Base-by-base conservation (phyloP, 1,140 invertebrate genomes). In the Drosophila bocqueti region DNA sequence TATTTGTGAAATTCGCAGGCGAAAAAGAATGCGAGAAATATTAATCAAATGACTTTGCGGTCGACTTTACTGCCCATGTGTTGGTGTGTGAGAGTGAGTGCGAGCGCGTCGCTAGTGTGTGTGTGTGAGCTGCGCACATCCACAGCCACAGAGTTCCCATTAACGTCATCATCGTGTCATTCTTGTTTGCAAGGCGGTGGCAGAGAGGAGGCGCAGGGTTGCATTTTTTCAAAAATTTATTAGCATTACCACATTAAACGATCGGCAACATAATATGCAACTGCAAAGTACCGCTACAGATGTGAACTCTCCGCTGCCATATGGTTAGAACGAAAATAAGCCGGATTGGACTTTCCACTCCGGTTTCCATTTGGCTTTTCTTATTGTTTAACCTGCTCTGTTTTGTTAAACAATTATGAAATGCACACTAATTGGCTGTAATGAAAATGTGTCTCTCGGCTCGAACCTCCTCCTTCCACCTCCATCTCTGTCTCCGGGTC, bases 111-210 rank as follows among this genome's bases (percentile, higher is more conserved):
- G 80, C 59, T 42, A 50, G 49, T 69, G 26, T 87, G 65, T 69
- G 65, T 85, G 61, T 65, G 79, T 76, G 81, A 74, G 83, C 68
- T 72, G 79, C 67, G 76, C 67, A 86, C 75, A 87, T 79, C 40
- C 34, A 82, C 81, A 83, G 64, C 76, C 58, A 69, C 67, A 65
- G 55, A 90, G 85, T 81, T 86, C 82, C 85, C 81, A 91, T 91
- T 91, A 92, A 91, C 90, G 90, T 91, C 90, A 91, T 91, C 90
- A 91, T 89, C 84, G 84, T 92, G 90, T 91, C 90, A 92, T 91
- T 91, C 85, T 91, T 83, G 86, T 81, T 83, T 87, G 83, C 82
- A 62, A 69, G 67, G 50, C 58, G 75, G 38, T 40, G 67, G 54
- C 60, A 40, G 72, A 21, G 43, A 29, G 60, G 40, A 38, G 42